phyloP scores from a whole-genome alignment of 2,113 vertebrate genomes.

The Xiphias gladius region DNA sequence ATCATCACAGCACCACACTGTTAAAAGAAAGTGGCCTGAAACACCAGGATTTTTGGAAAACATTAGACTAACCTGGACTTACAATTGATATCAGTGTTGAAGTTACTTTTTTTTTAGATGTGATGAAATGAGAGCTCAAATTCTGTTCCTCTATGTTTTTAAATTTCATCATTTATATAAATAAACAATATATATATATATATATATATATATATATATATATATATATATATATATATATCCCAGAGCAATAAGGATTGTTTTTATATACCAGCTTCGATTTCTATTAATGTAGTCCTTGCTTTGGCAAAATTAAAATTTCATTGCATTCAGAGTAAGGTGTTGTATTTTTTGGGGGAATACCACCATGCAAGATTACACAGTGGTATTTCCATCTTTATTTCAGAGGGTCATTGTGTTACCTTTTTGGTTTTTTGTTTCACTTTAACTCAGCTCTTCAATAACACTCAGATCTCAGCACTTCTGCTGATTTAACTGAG shows the following conservation, averaged over 20 bases:
- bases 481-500: neutral
- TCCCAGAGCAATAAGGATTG: neutral
- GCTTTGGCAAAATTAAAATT: neutral
- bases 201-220: too few species aligned
- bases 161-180: constrained; percentile 13
- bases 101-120: neutral
- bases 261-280: neutral
- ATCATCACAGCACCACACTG: constrained; percentile 45
- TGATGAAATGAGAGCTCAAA: constrained; percentile 2
- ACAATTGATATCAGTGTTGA: neutral
- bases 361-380: neutral
- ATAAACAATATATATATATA: too few species aligned
- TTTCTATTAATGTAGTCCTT: constrained; percentile 21
- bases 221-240: too few species aligned
- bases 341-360: neutral
- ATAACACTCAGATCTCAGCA: neutral
- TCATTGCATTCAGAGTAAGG: constrained; percentile 6
- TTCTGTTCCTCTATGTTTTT: constrained; percentile 2
- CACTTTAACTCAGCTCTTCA: neutral
- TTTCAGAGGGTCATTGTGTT: neutral
- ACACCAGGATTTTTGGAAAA: neutral
- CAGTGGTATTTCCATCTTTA: neutral
- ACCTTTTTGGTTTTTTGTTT: neutral
- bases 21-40: constrained; percentile 28
- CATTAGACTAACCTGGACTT: constrained; percentile 14